Percentiles rank a stretch among this genome's conserved stretches.
phyloP scores from a whole-genome alignment of 2,888 invertebrate genomes.

The Oasisia sp. region DNA sequence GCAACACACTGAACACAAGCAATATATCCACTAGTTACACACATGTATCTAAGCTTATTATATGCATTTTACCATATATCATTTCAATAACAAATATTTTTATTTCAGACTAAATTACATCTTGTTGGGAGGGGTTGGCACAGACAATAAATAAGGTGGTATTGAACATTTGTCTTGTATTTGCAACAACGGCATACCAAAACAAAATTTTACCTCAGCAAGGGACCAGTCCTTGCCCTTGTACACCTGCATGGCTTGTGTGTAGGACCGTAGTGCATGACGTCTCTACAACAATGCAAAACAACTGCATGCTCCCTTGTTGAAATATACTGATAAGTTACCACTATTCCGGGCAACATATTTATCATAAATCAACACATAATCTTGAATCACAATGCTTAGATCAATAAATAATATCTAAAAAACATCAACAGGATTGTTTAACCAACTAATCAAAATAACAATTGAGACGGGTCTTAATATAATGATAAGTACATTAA shows the following conservation, averaged over 20 bases:
- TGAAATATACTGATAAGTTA: neutral
- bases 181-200: neutral
- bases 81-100: no score
- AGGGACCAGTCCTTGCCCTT: conserved; percentile 85
- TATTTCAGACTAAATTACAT: neutral
- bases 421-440: neutral
- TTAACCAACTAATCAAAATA: neutral
- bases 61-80: neutral
- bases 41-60: neutral
- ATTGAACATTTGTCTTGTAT: neutral
- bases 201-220: conserved; percentile 72
- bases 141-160: neutral
- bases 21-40: neutral
- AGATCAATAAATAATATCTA: neutral
- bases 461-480: no score
- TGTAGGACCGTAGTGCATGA: conserved; percentile 91
- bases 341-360: neutral
- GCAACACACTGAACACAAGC: neutral
- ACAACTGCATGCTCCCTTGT: neutral
- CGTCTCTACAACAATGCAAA: conserved; percentile 69
- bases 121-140: neutral
- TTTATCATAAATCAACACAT: neutral
- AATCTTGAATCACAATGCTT: neutral
- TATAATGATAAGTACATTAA: no score
- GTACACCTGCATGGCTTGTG: conserved; percentile 89